Conservation (phyloP, 2,888 invertebrate genomes). For the Lepidocyrtinus sp. region DNA sequence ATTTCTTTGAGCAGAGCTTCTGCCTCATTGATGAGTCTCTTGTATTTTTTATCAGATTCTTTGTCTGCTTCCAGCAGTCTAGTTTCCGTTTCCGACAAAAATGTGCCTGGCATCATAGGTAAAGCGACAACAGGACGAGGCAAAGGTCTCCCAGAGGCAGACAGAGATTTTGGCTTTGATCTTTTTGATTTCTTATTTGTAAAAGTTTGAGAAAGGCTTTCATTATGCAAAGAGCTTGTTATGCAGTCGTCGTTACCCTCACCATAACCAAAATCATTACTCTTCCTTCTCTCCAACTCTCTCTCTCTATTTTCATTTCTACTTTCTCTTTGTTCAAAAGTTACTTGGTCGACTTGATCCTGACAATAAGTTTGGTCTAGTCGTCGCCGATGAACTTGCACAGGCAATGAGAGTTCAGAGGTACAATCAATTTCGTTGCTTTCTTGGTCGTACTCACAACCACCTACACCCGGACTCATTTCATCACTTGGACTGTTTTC, state of each 20-base stretch:
- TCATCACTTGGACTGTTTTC: slow-evolving; percentile 47
- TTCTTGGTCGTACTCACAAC: slow-evolving; percentile 32
- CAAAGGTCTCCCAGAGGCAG: slow-evolving; percentile 45
- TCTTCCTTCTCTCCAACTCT: background rate
- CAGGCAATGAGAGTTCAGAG: slow-evolving; percentile 30
- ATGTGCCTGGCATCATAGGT: slow-evolving; percentile 66
- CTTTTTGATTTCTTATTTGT: slow-evolving; percentile 58
- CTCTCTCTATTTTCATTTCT: slow-evolving; percentile 18
- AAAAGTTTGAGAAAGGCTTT: slow-evolving; percentile 7
- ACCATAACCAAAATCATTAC: slow-evolving; percentile 27
- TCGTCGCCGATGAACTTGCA: slow-evolving; percentile 35
- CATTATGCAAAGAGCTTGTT: background rate
- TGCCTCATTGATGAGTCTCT: slow-evolving; percentile 67
- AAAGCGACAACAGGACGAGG: slow-evolving; percentile 61
- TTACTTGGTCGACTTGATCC: background rate
- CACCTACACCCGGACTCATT: slow-evolving; percentile 62
- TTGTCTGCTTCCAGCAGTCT: slow-evolving; percentile 64
- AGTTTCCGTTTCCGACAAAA: slow-evolving; percentile 69
- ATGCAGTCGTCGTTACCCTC: slow-evolving; percentile 25
- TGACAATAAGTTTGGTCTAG: slow-evolving; percentile 31
- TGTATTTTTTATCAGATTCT: slow-evolving; percentile 65
- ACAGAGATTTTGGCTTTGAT: slow-evolving; percentile 64
- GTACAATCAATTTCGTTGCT: slow-evolving; percentile 27
- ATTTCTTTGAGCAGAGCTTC: slow-evolving; percentile 68
- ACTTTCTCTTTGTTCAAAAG: background rate